Evolutionary conservation across 2,888 invertebrate genomes (phyloP).

Genomic region (Ophioninae sp.): DNA sequence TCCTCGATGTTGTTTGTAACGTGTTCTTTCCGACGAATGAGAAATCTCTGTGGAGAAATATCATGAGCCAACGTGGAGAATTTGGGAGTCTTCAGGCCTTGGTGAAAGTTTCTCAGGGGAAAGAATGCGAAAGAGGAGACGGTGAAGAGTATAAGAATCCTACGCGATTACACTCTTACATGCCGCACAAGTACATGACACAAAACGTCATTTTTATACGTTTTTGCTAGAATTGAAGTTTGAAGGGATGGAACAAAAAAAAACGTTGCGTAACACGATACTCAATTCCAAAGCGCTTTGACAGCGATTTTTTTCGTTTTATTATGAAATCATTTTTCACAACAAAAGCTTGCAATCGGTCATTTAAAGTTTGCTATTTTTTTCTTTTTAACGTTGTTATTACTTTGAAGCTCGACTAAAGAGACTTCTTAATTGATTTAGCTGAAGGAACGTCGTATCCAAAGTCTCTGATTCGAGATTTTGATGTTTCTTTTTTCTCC

Average conservation of each 20-base stretch:
- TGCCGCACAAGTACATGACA: slow-evolving; percentile 59
- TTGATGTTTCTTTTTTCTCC: background rate
- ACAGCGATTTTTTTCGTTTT: slow-evolving; percentile 1
- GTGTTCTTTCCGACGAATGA: background rate
- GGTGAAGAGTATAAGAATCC: slow-evolving; percentile 11
- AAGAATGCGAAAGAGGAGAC: background rate
- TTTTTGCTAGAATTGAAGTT: slow-evolving; percentile 49
- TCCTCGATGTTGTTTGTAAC: slow-evolving; percentile 10
- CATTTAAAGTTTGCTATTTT: slow-evolving; percentile 16
- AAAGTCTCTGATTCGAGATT: background rate
- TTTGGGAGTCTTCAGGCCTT: background rate
- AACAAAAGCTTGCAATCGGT: slow-evolving; percentile 22
- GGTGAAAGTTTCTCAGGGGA: background rate
- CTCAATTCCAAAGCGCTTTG: slow-evolving; percentile 19
- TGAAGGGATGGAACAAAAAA: slow-evolving; percentile 1
- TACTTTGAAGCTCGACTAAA: background rate
- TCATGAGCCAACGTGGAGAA: background rate
- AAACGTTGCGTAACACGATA: slow-evolving; percentile 35
- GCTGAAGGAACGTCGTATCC: background rate
- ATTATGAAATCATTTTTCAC: slow-evolving; percentile 13
- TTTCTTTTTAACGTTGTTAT: background rate
- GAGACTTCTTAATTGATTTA: background rate
- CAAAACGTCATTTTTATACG: slow-evolving; percentile 57
- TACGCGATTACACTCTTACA: slow-evolving; percentile 40
- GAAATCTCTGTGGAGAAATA: slow-evolving; percentile 3